Conservation (phyloP, 2,797 vertebrate genomes). For the Acrossocheilus fasciatus region DNA sequence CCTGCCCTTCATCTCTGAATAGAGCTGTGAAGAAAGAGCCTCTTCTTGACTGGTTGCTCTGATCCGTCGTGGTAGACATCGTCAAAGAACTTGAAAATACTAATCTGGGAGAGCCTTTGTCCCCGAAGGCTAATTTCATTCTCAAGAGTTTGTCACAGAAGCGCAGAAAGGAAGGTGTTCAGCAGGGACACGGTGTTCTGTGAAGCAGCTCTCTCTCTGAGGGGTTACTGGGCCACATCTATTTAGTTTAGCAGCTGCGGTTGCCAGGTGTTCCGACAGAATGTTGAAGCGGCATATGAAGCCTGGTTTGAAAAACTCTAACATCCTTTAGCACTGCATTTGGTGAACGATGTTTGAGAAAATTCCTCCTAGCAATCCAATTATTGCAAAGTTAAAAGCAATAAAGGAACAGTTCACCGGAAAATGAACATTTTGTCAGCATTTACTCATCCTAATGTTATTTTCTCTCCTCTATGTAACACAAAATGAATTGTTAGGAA, state of each 20-base stretch:
- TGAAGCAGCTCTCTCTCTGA: conserved; percentile 38
- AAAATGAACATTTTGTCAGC: neutral
- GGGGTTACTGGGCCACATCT: conserved; percentile 30
- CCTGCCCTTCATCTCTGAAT: conserved; percentile 1
- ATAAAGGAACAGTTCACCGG: neutral
- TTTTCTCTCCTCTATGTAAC: neutral
- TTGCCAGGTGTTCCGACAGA: conserved; percentile 36
- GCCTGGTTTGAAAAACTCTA: conserved; percentile 36
- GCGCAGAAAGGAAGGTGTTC: conserved; percentile 10
- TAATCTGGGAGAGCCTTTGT: conserved; percentile 40
- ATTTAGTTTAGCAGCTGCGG: conserved; percentile 41
- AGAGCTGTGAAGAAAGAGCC: conserved; percentile 18
- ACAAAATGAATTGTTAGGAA: neutral
- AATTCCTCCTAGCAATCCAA: conserved; percentile 67
- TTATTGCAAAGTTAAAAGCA: conserved; percentile 68
- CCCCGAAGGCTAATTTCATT: conserved; percentile 46
- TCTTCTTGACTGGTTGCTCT: conserved; percentile 16
- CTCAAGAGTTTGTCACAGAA: conserved; percentile 48
- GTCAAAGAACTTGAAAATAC: conserved; percentile 40
- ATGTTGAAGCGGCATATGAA: conserved; percentile 24
- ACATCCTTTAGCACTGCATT: conserved; percentile 50
- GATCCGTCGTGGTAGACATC: neutral
- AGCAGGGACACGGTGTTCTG: conserved; percentile 22
- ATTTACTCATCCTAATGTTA: neutral
- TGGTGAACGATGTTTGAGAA: conserved; percentile 57